Conservation (phyloP, 2,888 invertebrate species). For the Perdita meconis region DNA sequence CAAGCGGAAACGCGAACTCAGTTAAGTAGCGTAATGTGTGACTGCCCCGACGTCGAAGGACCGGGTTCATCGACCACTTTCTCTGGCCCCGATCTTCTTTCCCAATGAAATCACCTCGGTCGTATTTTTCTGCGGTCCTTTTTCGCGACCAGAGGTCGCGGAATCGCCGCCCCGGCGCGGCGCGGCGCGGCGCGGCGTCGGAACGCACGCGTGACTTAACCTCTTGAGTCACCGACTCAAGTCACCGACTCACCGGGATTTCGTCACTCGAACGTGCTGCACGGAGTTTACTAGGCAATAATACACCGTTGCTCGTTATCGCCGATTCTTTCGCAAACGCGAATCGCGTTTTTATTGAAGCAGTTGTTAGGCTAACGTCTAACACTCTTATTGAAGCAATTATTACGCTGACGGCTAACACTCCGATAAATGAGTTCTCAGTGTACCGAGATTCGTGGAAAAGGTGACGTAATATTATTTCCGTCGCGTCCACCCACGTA, state of each 20-base stretch:
- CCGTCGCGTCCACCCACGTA: conserved; percentile 38
- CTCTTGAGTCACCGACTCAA: conserved; percentile 28
- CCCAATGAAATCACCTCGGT: conserved; percentile 18
- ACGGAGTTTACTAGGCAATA: conserved; percentile 16
- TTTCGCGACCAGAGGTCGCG: conserved; percentile 23
- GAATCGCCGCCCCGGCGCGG: not conserved
- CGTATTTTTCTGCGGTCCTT: conserved; percentile 2
- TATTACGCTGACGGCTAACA: no score
- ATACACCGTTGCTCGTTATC: conserved; percentile 24
- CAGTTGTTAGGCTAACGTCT: not conserved
- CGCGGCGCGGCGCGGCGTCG: not conserved
- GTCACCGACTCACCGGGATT: conserved; percentile 16
- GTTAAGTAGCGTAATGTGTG: conserved; percentile 73
- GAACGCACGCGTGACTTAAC: conserved; percentile 37
- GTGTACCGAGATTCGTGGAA: not conserved
- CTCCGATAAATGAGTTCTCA: no score
- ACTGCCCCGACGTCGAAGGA: conserved; percentile 59
- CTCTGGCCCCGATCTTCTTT: conserved; percentile 75
- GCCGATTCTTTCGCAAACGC: conserved; percentile 30
- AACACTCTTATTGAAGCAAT: no score
- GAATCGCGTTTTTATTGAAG: conserved; percentile 4
- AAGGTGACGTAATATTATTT: conserved; percentile 25
- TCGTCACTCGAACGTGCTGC: conserved; percentile 6
- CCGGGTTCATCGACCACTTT: conserved; percentile 79
- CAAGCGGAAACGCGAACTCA: conserved; percentile 70